A percentile compares a stretch with the other conserved stretches of the same genome.
Evolutionary conservation across 2,113 vertebrate genomes (phyloP).

Genomic region (Cyprinodon variegatus): DNA sequence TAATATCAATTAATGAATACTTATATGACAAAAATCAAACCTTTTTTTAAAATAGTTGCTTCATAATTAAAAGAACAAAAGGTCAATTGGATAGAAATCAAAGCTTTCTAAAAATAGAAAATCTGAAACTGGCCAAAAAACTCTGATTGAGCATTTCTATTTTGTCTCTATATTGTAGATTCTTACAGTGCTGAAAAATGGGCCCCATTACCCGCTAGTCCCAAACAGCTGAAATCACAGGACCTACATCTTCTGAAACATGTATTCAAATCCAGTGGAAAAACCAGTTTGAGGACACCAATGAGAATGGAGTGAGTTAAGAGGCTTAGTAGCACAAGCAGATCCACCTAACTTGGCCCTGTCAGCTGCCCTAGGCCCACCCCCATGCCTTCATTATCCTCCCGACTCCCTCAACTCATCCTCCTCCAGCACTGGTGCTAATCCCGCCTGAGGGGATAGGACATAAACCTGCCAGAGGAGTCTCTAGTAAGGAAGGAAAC

Average conservation of each 20-base stretch:
- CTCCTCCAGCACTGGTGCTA: constrained; percentile 57
- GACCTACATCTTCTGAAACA: constrained; percentile 47
- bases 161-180: not conserved
- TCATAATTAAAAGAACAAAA: not conserved
- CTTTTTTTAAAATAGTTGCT: not conserved
- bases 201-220: not conserved
- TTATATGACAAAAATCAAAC: too few species aligned
- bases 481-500: constrained; percentile 5
- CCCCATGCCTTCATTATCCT: constrained; percentile 67
- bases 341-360: constrained; percentile 63
- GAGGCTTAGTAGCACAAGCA: constrained; percentile 60
- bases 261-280: constrained; percentile 28
- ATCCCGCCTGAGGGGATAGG: constrained; percentile 56
- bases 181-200: not conserved
- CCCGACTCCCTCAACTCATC: constrained; percentile 56
- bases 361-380: constrained; percentile 55
- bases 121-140: not conserved
- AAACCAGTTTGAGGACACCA: constrained; percentile 31
- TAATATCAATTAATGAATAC: too few species aligned
- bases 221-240: constrained; percentile 14
- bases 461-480: constrained; percentile 26
- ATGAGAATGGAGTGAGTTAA: constrained; percentile 58
- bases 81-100: not conserved
- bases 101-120: not conserved
- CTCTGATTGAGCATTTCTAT: not conserved